Percentiles rank a stretch among this genome's conserved stretches.
These are phyloP conservation scores for Crenuchus spilurus DNA, from an alignment of 2,797 vertebrate genomes.

Conservation along the genomic window DNA sequence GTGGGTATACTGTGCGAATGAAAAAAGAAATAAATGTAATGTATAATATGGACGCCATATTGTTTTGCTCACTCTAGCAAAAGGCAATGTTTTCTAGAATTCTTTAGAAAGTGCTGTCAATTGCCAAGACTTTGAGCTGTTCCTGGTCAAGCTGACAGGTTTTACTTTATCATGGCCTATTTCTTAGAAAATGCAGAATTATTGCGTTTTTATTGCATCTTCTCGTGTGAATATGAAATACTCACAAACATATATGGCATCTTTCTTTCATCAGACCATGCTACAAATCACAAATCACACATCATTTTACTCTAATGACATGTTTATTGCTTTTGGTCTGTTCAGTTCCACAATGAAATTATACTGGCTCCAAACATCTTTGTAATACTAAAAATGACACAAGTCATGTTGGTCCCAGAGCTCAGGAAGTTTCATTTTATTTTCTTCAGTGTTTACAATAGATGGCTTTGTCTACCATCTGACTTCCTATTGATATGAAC, in stretches of 20 bases:
- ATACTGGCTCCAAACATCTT: not conserved
- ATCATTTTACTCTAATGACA: not conserved
- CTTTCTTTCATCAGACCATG: not conserved
- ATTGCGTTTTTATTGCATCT: not conserved
- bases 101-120: no score
- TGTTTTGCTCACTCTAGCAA: no score
- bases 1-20: no score
- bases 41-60: no score
- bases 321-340: not conserved
- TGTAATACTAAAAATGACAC: not conserved
- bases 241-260: not conserved
- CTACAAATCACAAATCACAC: not conserved
- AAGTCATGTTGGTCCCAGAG: slow-evolving; percentile 8
- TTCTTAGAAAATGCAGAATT: not conserved
- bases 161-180: no score
- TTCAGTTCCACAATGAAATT: not conserved
- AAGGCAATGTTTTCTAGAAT: no score
- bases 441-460: slow-evolving; percentile 25
- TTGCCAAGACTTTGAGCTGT: no score
- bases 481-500: slow-evolving; percentile 14
- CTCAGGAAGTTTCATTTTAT: slow-evolving; percentile 5
- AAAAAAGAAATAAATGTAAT: no score
- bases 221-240: not conserved
- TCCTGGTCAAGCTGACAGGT: no score
- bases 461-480: not conserved